These are phyloP conservation scores for Tachina fera DNA, from an alignment of 2,888 invertebrate species.

Conservation along the genomic window DNA sequence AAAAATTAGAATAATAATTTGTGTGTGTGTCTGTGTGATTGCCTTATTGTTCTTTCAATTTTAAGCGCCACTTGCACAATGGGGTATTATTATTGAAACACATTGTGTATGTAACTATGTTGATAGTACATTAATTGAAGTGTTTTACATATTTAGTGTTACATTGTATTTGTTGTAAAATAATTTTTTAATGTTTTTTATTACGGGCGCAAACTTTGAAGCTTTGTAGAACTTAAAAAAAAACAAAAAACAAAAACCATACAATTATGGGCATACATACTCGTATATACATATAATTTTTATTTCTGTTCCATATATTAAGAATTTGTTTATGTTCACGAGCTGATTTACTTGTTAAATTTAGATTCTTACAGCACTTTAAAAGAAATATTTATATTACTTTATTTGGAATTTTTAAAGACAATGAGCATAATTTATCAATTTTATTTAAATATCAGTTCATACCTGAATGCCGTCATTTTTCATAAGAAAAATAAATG, in stretches of 20 bases:
- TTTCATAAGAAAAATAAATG: no score
- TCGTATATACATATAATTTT: background rate
- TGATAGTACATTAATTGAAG: slow-evolving; percentile 11
- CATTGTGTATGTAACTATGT: slow-evolving; percentile 2
- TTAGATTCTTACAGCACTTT: background rate
- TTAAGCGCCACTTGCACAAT: slow-evolving; percentile 79
- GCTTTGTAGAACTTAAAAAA: slow-evolving; percentile 3
- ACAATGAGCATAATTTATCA: no score
- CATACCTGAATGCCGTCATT: no score
- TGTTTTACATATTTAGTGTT: background rate
- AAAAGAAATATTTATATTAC: slow-evolving; percentile 53
- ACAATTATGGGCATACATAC: background rate
- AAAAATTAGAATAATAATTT: slow-evolving; percentile 26
- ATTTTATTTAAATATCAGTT: no score
- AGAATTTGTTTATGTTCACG: slow-evolving; percentile 26
- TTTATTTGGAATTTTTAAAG: background rate
- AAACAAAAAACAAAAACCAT: slow-evolving; percentile 11
- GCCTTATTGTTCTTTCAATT: slow-evolving; percentile 17
- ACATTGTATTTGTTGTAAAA: slow-evolving; percentile 66
- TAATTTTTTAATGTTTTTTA: slow-evolving; percentile 80
- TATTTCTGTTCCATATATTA: background rate
- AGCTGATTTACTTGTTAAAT: slow-evolving; percentile 22
- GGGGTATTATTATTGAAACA: slow-evolving; percentile 73
- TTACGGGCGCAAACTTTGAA: slow-evolving; percentile 73
- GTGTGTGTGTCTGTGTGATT: slow-evolving; percentile 57